Evolutionary conservation across 2,113 vertebrate genomes (phyloP), one percentile per base, ranked within the genome.

Genomic region (Campylomormyrus numenius): DNA sequence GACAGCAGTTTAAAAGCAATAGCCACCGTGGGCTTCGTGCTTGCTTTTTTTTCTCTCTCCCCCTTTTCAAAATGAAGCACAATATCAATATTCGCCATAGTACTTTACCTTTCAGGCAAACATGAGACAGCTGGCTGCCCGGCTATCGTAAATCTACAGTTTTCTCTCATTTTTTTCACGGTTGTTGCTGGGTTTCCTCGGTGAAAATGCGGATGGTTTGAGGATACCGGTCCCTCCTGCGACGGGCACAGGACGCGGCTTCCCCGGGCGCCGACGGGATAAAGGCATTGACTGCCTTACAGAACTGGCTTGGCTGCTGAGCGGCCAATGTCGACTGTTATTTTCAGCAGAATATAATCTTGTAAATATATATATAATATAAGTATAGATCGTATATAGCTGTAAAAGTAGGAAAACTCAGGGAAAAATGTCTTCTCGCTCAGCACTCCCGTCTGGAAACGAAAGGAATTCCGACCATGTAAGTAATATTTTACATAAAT

Each of bases 381-480:
- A 80, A 80, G 91, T 83, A 80, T 56, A 85, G 89, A 89, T 45
- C 74, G 86, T 88, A 49, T 56, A 86, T 85, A 85, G 90, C 74
- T 83, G 74, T 52, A 88, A 83, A 92, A 91, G 66, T 49, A 90
- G 70, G 74, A 83, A 53, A 90, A 91, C 94, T 94, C 94, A 92
- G 95, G 94, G 92, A 95, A 92, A 87, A 53, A 96, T 96, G 96
- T 95, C 96, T 95, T 95, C 96, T 94, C 95, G 96, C 91, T 93
- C 94, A 89, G 94, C 95, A 15, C 94, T 95, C 90, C 94, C 92
- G 85, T 88, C 94, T 52, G 95, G 95, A 74, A 96, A 93, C 92
- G 95, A 96, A 89, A 92, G 95, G 92, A 96, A 95, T 91, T 92
- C 94, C 89, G 96, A 96, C 88, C 96, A 96, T 90, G 96, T 96